A percentile compares a stretch with the other conserved stretches of the same genome.
These are phyloP conservation scores for Sebastes hubbsi DNA, from an alignment of 2,797 vertebrate species.

Conservation along the genomic window DNA sequence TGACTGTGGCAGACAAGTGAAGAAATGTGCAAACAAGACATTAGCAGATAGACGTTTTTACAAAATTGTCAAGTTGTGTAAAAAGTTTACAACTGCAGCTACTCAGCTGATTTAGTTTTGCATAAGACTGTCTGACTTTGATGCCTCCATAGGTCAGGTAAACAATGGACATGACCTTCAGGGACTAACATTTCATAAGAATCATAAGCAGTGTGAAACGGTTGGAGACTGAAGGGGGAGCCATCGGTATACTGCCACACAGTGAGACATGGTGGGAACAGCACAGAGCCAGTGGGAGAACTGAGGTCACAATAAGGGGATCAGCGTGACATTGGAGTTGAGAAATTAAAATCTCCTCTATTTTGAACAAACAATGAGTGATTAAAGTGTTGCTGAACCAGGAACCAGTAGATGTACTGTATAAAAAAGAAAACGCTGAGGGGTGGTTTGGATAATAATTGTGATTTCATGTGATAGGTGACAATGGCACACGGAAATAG, in stretches of 20 bases:
- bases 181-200: not conserved
- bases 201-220: not conserved
- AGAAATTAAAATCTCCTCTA: not conserved
- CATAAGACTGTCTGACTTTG: not conserved
- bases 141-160: not conserved
- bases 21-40: not conserved
- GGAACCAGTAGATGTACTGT: not conserved
- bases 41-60: not conserved
- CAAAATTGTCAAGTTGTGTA: not conserved
- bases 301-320: not conserved
- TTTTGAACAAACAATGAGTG: not conserved
- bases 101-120: not conserved
- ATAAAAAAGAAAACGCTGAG: not conserved
- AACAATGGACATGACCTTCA: not conserved
- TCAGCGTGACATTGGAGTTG: not conserved
- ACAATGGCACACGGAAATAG: no score
- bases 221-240: not conserved
- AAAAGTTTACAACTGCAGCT: not conserved
- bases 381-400: not conserved
- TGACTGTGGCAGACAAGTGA: not conserved
- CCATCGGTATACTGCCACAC: not conserved
- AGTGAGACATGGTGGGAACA: not conserved
- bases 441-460: not conserved
- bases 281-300: not conserved
- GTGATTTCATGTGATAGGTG: not conserved